A percentile compares a stretch with the other conserved stretches of the same genome.
Conservation (phyloP, 2,113 vertebrate species). For the Paedocypris sp. region DNA sequence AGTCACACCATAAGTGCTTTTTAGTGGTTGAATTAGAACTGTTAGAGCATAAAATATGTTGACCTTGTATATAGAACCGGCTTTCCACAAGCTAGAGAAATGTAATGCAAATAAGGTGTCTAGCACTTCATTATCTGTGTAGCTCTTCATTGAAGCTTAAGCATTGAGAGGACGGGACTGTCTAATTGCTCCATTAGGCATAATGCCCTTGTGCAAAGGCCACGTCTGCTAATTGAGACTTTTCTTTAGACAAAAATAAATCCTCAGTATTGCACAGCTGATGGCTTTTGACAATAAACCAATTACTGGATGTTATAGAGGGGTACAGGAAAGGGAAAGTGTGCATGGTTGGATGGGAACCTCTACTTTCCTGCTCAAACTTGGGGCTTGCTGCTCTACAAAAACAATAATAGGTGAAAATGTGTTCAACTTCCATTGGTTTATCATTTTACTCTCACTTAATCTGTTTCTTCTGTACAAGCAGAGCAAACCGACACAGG, state of each 20-base stretch:
- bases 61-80: neutral
- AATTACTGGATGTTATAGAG: slow-evolving; percentile 50
- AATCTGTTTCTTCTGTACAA: no score
- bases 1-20: neutral
- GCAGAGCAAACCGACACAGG: neutral
- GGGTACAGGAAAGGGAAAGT: slow-evolving; percentile 39
- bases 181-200: slow-evolving; percentile 21
- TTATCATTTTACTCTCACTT: no score
- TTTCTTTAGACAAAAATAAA: slow-evolving; percentile 26
- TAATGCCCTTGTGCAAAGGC: neutral
- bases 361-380: slow-evolving; percentile 42
- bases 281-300: slow-evolving; percentile 54
- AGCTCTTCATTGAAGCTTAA: neutral
- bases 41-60: neutral
- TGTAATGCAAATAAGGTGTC: neutral
- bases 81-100: neutral
- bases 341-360: slow-evolving; percentile 47
- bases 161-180: slow-evolving; percentile 3
- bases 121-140: neutral
- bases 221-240: neutral
- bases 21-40: neutral
- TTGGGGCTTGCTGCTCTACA: slow-evolving; percentile 38
- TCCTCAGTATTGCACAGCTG: slow-evolving; percentile 27
- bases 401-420: neutral
- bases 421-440: no score